Evolutionary conservation across 2,113 vertebrate genomes (phyloP).

Genomic region (Sinocyclocheilus anophthalmus): DNA sequence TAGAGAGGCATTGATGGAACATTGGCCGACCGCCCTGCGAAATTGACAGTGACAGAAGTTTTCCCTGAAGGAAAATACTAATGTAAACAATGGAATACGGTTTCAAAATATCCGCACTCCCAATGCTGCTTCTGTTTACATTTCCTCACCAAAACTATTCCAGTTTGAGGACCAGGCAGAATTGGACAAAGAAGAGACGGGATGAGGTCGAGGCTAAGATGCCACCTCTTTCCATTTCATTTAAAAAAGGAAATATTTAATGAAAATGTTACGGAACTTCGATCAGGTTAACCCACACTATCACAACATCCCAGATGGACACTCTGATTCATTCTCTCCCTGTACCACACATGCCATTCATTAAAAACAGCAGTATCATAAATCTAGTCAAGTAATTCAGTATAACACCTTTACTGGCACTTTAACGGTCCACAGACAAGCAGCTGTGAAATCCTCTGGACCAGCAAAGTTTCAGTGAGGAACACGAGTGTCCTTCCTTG

Average conservation of each 20-base stretch:
- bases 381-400: slow-evolving; percentile 12
- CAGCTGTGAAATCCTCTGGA: slow-evolving; percentile 19
- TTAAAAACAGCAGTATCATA: slow-evolving; percentile 5
- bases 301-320: not conserved
- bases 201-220: not conserved
- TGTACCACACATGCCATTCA: not conserved
- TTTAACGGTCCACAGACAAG: not conserved
- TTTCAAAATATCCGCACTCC: slow-evolving; percentile 70
- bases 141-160: slow-evolving; percentile 60
- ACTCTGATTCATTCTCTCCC: not conserved
- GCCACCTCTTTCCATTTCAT: slow-evolving; percentile 9
- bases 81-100: slow-evolving; percentile 75
- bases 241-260: slow-evolving; percentile 26
- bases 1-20: slow-evolving; percentile 72
- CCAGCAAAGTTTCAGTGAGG: not conserved
- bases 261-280: slow-evolving; percentile 5
- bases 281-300: not conserved
- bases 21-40: slow-evolving; percentile 64
- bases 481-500: not conserved
- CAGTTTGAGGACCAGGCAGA: slow-evolving; percentile 6
- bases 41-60: slow-evolving; percentile 79
- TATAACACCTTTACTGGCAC: not conserved
- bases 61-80: slow-evolving; percentile 76
- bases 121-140: slow-evolving; percentile 73
- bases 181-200: not conserved